Evolutionary conservation across 2,888 invertebrate species (phyloP), one percentile per base, ranked within the genome.

Genomic region (Plebejus argus): DNA sequence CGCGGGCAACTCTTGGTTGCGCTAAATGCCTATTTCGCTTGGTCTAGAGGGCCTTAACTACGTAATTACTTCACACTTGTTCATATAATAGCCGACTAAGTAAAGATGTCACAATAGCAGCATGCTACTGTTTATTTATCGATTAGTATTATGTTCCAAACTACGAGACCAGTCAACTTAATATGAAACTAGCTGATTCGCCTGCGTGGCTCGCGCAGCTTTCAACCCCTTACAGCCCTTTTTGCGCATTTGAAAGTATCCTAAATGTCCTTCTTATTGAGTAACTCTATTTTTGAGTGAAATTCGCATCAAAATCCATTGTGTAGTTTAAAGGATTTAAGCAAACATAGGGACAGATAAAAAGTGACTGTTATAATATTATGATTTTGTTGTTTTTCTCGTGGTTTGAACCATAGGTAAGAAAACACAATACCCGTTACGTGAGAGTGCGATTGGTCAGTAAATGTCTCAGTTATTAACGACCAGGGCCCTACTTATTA

Each of bases 71-170:
- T 66, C 28, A 33, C 66, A 66, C 66, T 66, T 66, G 28, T 28
- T 66, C 66, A 66, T 33, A 66, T 28, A 66, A 66, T 66, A 66
- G 66, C 66, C 66, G 18, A 28, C 66, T 66, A 15, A 66, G 66
- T 33, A 18, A 66, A 66, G 15, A 28, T 33, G 15, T 1, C 15
- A 18, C 28, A 66, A 66, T 66, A 6, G 66, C 28, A 61, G 20
- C 10, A 3, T 61, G 61, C 61, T 61, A 61, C 61, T 23, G 61
- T 61, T 61, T 61, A 23, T 61, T 61, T 61, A 61, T 23, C 23
- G 61, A 61, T 61, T 20, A 61, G 23, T 53, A 53, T 53, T 18
- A 45, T 53, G 3, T 18, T 53, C 1, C 53, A 53, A 53, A 53
- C 12, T 18, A 53, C 1, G 53, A 53, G 18, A 53, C 53, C 12